Percentiles rank a stretch among this genome's conserved stretches.
Evolutionary conservation across 2,888 invertebrate genomes (phyloP).

Genomic region (Pyralis farinalis): DNA sequence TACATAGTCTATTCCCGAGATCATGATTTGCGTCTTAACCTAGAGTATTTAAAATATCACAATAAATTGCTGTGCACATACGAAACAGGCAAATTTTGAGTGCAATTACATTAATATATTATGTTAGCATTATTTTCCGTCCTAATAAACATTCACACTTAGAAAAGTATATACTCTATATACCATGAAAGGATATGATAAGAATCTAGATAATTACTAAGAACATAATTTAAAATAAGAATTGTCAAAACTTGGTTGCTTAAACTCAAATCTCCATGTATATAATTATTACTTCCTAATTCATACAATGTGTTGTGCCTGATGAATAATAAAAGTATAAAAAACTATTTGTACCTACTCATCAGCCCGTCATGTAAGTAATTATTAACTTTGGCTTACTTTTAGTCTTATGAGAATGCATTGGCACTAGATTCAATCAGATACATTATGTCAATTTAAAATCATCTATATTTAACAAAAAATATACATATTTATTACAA

Average conservation of each 20-base stretch:
- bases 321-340: too few relatives aligned
- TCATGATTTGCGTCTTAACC: conserved; percentile 72
- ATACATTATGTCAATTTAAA: too few relatives aligned
- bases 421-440: conserved; percentile 22
- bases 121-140: conserved; percentile 55
- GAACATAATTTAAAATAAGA: conserved; percentile 8
- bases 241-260: too few relatives aligned
- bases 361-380: too few relatives aligned
- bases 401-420: conserved; percentile 28
- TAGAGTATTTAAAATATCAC: conserved; percentile 81
- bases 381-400: conserved; percentile 9
- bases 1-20: conserved; percentile 70
- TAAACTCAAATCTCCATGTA: too few relatives aligned
- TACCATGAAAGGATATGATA: conserved; percentile 14
- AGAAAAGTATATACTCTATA: conserved; percentile 26
- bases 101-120: conserved; percentile 74
- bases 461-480: too few relatives aligned
- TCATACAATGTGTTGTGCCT: too few relatives aligned
- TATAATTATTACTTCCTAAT: too few relatives aligned
- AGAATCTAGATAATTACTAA: conserved; percentile 16
- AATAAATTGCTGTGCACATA: conserved; percentile 81
- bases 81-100: conserved; percentile 80
- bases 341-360: too few relatives aligned
- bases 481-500: too few relatives aligned
- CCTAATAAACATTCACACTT: conserved; percentile 49